These are phyloP conservation scores for Limnephilus lunatus DNA, from an alignment of 2,888 invertebrate genomes.

Conservation along the genomic window DNA sequence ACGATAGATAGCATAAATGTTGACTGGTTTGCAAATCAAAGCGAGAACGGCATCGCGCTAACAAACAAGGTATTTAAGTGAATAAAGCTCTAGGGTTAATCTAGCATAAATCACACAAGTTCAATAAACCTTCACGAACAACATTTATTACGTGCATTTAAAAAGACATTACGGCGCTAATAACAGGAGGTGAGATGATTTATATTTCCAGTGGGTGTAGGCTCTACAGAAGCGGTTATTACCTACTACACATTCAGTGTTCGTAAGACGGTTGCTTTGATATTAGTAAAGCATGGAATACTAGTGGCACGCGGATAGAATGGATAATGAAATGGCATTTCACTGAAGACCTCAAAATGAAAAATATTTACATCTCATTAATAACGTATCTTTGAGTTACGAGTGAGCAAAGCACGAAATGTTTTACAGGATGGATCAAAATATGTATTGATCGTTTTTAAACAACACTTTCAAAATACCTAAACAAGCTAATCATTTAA, in stretches of 20 bases:
- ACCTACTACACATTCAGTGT: background rate
- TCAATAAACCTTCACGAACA: conserved; percentile 25
- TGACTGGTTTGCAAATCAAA: too few species aligned
- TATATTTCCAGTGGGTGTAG: conserved; percentile 18
- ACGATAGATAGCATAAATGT: too few species aligned
- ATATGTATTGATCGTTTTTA: background rate
- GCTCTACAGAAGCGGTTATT: conserved; percentile 12
- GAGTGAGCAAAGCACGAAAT: background rate
- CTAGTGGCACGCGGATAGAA: conserved; percentile 5
- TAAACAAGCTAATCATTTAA: too few species aligned
- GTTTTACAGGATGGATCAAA: background rate
- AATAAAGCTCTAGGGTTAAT: background rate
- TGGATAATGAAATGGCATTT: conserved; percentile 7
- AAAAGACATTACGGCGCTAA: conserved; percentile 5
- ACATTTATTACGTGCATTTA: conserved; percentile 2
- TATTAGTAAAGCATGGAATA: conserved; percentile 6
- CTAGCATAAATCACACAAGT: background rate
- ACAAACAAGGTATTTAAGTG: background rate
- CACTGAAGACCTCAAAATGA: conserved; percentile 6
- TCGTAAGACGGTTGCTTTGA: conserved; percentile 26
- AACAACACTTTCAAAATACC: background rate
- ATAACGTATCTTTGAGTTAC: background rate
- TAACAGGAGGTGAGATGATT: conserved; percentile 23
- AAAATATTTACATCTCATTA: conserved; percentile 18
- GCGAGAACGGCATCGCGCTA: background rate